Percentiles rank a stretch among this genome's conserved stretches.
phyloP scores from a whole-genome alignment of 2,797 vertebrate genomes.

The Siniperca obscura region DNA sequence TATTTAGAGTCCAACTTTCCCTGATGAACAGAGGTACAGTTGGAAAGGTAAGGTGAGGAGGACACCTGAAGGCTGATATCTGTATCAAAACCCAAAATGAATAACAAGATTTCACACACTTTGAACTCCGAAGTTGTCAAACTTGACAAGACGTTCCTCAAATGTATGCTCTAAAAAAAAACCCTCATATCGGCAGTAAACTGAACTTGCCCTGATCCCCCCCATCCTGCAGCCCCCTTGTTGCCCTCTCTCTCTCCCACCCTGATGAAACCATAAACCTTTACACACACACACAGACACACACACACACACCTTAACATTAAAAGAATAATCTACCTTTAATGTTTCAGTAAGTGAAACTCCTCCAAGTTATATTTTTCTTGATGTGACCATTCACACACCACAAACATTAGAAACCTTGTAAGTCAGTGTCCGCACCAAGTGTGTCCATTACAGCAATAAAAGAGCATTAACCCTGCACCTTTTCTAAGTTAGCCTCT shows the following conservation, averaged over 20 bases:
- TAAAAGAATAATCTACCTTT: background rate
- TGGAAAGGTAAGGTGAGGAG: slow-evolving; percentile 19
- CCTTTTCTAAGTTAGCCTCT: background rate
- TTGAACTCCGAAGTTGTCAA: slow-evolving; percentile 7
- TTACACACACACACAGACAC: background rate
- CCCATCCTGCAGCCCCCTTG: background rate
- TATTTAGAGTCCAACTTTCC: slow-evolving; percentile 58
- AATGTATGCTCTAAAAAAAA: background rate
- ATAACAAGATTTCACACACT: background rate
- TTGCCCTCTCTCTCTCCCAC: no score
- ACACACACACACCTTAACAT: background rate
- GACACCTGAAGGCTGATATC: slow-evolving; percentile 12
- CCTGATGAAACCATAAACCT: background rate
- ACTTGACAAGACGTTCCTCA: background rate
- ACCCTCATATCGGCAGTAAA: background rate
- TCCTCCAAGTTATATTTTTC: background rate
- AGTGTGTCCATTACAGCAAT: background rate
- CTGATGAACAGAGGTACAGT: slow-evolving; percentile 27
- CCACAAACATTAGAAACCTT: background rate
- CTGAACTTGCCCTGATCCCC: background rate
- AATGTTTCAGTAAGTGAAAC: background rate
- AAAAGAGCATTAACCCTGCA: background rate
- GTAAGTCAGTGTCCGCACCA: background rate
- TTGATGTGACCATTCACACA: background rate
- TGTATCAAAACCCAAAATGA: slow-evolving; percentile 1